Conservation (phyloP, 1,140 invertebrate species). For the Camponotus vicinus region DNA sequence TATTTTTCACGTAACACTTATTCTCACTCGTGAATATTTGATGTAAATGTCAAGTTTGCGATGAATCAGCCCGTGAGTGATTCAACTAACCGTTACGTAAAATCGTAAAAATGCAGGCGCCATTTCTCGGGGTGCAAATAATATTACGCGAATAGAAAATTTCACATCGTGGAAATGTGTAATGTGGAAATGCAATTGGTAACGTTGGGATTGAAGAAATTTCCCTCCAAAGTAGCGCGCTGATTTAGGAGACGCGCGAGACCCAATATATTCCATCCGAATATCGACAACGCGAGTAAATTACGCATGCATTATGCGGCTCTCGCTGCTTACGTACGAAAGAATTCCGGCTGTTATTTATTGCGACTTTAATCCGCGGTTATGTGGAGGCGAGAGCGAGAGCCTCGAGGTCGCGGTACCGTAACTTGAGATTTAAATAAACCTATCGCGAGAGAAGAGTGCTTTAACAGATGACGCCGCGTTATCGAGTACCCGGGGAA, state of each 20-base stretch:
- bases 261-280: background rate
- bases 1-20: background rate
- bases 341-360: constrained; percentile 61
- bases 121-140: background rate
- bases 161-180: constrained; percentile 23
- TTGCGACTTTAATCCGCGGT: constrained; percentile 67
- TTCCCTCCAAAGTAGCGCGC: constrained; percentile 32
- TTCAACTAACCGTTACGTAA: constrained; percentile 33
- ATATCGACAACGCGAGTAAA: constrained; percentile 66
- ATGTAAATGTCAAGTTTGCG: constrained; percentile 39
- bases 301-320: constrained; percentile 67
- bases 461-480: constrained; percentile 8
- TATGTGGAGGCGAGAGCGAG: constrained; percentile 2
- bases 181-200: constrained; percentile 45
- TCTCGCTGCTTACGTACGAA: constrained; percentile 54
- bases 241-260: constrained; percentile 62
- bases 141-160: background rate
- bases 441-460: background rate
- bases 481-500: constrained; percentile 4
- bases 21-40: background rate
- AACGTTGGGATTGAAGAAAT: constrained; percentile 25
- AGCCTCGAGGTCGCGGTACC: constrained; percentile 21
- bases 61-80: constrained; percentile 32
- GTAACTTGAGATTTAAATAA: constrained; percentile 31
- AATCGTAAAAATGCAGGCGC: constrained; percentile 37